Evolutionary conservation across 2,113 vertebrate species (phyloP).

Genomic region (Megaceryle torquata): DNA sequence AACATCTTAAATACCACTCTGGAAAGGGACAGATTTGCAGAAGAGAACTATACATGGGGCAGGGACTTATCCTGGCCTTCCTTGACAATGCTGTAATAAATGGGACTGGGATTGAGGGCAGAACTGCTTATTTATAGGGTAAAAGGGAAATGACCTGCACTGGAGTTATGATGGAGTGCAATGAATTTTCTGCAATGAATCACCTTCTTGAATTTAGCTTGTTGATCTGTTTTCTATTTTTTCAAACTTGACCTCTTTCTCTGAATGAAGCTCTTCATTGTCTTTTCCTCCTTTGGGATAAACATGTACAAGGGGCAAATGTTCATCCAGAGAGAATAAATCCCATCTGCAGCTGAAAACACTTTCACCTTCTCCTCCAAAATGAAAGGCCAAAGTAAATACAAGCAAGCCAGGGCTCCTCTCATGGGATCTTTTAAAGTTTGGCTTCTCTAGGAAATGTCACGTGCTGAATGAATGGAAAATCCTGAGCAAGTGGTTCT

Average conservation of each 20-base stretch:
- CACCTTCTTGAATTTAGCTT: not conserved
- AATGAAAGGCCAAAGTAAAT: constrained; percentile 6
- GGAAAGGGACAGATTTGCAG: not conserved
- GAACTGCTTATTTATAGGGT: not conserved
- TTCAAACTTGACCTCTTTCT: not conserved
- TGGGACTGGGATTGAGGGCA: not conserved
- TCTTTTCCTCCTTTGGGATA: constrained; percentile 1
- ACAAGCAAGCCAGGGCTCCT: not conserved
- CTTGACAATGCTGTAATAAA: not conserved
- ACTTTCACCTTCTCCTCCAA: not conserved
- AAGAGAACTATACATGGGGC: not conserved
- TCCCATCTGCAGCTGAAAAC: not conserved
- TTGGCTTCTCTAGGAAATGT: not conserved
- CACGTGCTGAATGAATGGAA: not conserved
- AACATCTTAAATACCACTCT: not conserved
- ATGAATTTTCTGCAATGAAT: not conserved
- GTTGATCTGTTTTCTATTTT: not conserved
- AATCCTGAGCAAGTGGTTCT: not conserved
- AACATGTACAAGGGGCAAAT: not conserved
- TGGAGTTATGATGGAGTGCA: not conserved
- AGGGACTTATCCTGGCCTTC: not conserved
- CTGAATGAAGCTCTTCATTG: not conserved
- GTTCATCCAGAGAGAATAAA: not conserved
- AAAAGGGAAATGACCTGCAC: not conserved
- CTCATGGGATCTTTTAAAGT: not conserved